Base-by-base conservation (phyloP, 2,797 vertebrate species). In the Molossus molossus region DNA sequence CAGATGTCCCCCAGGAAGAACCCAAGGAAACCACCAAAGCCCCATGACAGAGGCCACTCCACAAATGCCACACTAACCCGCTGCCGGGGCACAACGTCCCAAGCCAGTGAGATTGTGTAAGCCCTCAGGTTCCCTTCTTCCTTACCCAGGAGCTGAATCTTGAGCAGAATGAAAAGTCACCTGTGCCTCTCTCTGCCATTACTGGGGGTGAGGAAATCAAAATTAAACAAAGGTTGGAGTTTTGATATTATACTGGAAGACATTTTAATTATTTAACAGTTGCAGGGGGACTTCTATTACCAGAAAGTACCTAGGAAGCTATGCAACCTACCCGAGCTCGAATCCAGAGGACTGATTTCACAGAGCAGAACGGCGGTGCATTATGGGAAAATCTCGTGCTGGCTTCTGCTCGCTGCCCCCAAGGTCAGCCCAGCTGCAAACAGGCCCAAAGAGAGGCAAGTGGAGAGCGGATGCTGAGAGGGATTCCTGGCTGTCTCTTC, bases 181-280 rank as follows among this genome's bases (percentile, higher is more conserved):
- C 55, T 6, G 10, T 4, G n/a, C 15, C 18, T 62, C 18, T 65
- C 62, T 81, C 60, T 65, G 11, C 8, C 67, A 73, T n/a, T 45
- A 18, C 48, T 50, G 55, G 29, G 73, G 57, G 9, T 18, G 2
- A 15, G 18, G 33, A 20, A 67, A 86, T 90, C n/a, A 75, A 70
- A 86, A n/a, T 57, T 40, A 87, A 93, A 40, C 33, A 17, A 92
- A 85, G 25, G 6, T 53, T 64, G 48, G 50, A 37, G 9, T 60
- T 95, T 89, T 62, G 50, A 29, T 87, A 40, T 70, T 50, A 84
- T 8, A 20, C 27, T 88, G 50, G 15, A 17, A 69, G 55, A n/a
- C 9, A 29, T 88, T 84, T 89, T 91, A 94, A 86, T 92, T 84
- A 93, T 70, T 93, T 80, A 75, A 82, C 11, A 95, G 18, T 79